Conservation (phyloP, 2,797 vertebrate species). For the Acridotheres tristis region DNA sequence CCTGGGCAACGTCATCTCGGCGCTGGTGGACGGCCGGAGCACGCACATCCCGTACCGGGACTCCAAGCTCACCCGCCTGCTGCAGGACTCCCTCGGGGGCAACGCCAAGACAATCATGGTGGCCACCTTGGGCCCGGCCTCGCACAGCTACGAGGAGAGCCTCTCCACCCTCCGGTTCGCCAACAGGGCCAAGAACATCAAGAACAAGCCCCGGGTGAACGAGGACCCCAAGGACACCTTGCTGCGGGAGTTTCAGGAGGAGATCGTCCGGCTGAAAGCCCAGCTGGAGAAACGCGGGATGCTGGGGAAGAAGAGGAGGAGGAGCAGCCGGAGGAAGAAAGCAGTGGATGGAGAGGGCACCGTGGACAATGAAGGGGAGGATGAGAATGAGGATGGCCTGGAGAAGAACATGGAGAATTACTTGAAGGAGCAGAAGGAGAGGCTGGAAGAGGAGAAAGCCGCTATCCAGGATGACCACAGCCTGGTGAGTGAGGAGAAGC, state of each 20-base stretch:
- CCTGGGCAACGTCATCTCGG: slow-evolving; percentile 94
- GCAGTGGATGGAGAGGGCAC: slow-evolving; percentile 77
- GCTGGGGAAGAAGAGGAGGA: slow-evolving; percentile 88
- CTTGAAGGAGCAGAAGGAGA: slow-evolving; percentile 81
- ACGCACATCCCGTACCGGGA: slow-evolving; percentile 94
- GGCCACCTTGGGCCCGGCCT: slow-evolving; percentile 90
- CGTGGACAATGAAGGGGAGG: slow-evolving; percentile 74
- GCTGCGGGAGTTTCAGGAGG: slow-evolving; percentile 93
- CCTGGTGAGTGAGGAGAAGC: slow-evolving; percentile 84
- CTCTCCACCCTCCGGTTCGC: slow-evolving; percentile 93
- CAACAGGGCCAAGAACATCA: slow-evolving; percentile 96
- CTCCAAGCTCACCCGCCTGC: slow-evolving; percentile 94
- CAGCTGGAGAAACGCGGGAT: slow-evolving; percentile 92
- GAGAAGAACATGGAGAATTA: slow-evolving; percentile 84
- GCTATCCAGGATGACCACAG: slow-evolving; percentile 89
- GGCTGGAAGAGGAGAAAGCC: slow-evolving; percentile 86
- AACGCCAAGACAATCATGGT: slow-evolving; percentile 98
- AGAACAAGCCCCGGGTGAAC: slow-evolving; percentile 94
- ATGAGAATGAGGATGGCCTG: slow-evolving; percentile 79
- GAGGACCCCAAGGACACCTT: slow-evolving; percentile 97
- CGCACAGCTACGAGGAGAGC: slow-evolving; percentile 89
- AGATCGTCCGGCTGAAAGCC: slow-evolving; percentile 90
- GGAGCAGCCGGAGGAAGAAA: slow-evolving; percentile 87
- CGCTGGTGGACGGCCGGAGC: slow-evolving; percentile 89
- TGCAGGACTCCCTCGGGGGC: slow-evolving; percentile 95